Percentiles rank a stretch among this genome's conserved stretches.
Conservation (phyloP, 2,113 vertebrate genomes). For the Carettochelys insculpta region DNA sequence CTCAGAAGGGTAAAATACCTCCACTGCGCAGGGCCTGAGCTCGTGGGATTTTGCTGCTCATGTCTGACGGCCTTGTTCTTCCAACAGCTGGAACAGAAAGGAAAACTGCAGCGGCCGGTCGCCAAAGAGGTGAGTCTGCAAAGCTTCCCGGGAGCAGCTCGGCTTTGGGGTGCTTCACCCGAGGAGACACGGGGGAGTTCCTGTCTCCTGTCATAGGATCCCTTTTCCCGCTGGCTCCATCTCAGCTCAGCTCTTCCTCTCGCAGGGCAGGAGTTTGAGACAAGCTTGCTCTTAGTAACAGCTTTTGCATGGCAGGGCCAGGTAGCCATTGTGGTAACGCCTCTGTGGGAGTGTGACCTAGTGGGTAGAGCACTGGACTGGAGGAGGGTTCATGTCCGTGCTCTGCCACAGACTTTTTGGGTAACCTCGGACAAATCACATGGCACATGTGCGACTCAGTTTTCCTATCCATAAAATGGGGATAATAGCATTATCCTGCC, state of each 20-base stretch:
- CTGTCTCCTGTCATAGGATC: background rate
- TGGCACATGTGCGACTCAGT: background rate
- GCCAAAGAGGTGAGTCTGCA: conserved; percentile 87
- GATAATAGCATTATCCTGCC: background rate
- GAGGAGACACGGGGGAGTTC: background rate
- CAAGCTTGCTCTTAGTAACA: background rate
- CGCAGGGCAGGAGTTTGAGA: background rate
- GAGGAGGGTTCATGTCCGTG: background rate
- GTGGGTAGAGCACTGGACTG: background rate
- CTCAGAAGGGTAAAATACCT: background rate
- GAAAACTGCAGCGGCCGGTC: conserved; percentile 88
- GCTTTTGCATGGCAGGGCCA: background rate
- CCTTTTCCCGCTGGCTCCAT: background rate
- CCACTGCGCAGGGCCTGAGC: accelerated
- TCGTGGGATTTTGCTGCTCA: background rate
- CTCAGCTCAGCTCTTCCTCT: background rate
- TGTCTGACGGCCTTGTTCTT: background rate
- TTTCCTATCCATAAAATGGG: background rate
- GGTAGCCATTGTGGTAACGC: no score
- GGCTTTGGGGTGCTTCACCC: background rate
- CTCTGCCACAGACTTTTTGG: background rate
- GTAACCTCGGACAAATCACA: background rate
- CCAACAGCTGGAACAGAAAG: conserved; percentile 90
- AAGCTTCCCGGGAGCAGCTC: no score
- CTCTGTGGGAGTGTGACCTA: background rate